Percentiles rank a stretch among this genome's conserved stretches.
Evolutionary conservation across 2,797 vertebrate genomes (phyloP).

Genomic region (Brachyrhaphis roseni): DNA sequence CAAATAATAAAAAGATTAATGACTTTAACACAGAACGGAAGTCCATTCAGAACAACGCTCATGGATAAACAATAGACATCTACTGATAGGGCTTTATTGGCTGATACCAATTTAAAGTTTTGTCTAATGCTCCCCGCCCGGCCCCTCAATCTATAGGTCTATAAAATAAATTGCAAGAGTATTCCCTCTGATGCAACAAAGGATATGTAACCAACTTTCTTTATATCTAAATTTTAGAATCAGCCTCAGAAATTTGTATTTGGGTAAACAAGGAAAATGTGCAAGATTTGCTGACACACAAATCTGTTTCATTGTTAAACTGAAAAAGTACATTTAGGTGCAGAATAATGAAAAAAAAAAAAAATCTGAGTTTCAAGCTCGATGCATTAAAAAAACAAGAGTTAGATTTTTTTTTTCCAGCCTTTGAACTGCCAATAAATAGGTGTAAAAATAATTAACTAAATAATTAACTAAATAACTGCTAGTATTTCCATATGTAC

Average conservation of each 20-base stretch:
- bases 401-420: not conserved
- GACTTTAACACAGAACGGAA: slow-evolving; percentile 2
- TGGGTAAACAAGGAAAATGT: not conserved
- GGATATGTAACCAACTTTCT: not conserved
- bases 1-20: slow-evolving; percentile 1
- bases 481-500: too few relatives aligned
- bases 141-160: not conserved
- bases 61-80: slow-evolving; percentile 3
- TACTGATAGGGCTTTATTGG: not conserved
- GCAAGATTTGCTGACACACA: not conserved
- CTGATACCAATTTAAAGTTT: not conserved
- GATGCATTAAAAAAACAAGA: not conserved
- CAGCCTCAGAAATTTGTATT: not conserved
- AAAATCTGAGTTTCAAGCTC: not conserved
- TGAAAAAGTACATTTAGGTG: not conserved
- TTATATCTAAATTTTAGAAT: not conserved
- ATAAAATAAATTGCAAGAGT: not conserved
- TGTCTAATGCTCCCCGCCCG: not conserved
- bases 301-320: not conserved
- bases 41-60: not conserved
- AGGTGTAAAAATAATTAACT: not conserved
- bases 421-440: not conserved
- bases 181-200: not conserved
- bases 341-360: not conserved
- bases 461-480: not conserved